phyloP scores from a whole-genome alignment of 2,797 vertebrate genomes.

The Sebastes jordani region DNA sequence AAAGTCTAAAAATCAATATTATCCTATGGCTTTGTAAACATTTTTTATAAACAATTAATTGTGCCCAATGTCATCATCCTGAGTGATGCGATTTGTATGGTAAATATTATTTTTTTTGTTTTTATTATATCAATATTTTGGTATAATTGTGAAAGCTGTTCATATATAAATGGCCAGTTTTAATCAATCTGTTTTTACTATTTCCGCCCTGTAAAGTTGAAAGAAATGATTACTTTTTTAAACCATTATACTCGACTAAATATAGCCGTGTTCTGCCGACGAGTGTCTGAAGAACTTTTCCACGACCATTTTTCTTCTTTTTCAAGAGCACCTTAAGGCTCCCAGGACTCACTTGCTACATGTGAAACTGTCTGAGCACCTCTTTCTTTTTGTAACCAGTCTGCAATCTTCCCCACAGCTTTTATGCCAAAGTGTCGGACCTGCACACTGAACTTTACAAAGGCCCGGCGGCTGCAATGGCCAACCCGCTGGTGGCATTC shows the following conservation, averaged over 20 bases:
- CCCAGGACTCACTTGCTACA: not conserved
- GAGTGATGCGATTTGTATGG: not conserved
- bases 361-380: not conserved
- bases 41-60: not conserved
- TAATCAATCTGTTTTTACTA: not conserved
- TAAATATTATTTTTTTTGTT: not conserved
- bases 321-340: not conserved
- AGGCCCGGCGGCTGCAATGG: conserved; percentile 70
- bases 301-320: not conserved
- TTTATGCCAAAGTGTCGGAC: conserved; percentile 87
- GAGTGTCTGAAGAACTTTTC: not conserved
- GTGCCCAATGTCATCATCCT: not conserved
- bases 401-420: conserved; percentile 76
- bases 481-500: conserved; percentile 91
- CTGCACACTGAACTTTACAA: conserved; percentile 81
- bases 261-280: not conserved
- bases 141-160: not conserved
- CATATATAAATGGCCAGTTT: too few relatives aligned
- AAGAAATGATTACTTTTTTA: not conserved
- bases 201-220: not conserved
- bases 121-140: not conserved
- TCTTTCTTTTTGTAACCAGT: not conserved
- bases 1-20: not conserved
- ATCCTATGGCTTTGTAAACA: not conserved
- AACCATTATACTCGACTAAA: not conserved